Base-by-base conservation (phyloP, 2,113 vertebrate species). In the Scomber colias region DNA sequence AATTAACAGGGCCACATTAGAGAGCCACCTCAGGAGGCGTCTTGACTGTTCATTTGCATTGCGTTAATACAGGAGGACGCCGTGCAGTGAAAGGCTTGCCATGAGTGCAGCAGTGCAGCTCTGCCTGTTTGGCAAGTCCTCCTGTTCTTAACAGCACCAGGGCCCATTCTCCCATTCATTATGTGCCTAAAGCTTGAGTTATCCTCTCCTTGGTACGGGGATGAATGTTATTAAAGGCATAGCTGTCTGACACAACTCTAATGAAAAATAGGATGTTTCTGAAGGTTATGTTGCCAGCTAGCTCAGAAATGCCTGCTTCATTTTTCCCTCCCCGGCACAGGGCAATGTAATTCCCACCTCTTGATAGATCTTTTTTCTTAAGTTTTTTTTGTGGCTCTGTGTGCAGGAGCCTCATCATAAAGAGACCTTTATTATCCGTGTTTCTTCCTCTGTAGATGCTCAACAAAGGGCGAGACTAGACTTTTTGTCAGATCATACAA, bases 1-100 rank as follows among this genome's bases (percentile, higher is more conserved):
- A 97, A 97, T 98, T 98, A 98, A 97, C 96, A 97, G 93, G 93
- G 90, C 93, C 93, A 95, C 95, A 96, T 97, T 97, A 96, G 95
- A 87, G 93, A 96, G 91, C 92, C 94, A 94, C 94, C 95, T 94
- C 93, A 96, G 96, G 96, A 97, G 95, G 93, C 90, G 89, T 93
- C 95, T 35, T 92, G 94, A 95, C 95, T 96, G 93, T 95, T 96
- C 94, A 97, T 97, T 97, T 97, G 94, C 95, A 95, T 96, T 94
- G 91, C 83, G 93, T 95, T 96, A 95, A 95, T 95, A 91, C 90
- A 88, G 87, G 88, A 92, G 82, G 87, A 86, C 91, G 96, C 90
- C 92, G 92, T 92, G 93, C 95, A 92, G 95, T 94, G 94, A 96
- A 89, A 93, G 93, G 92, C 90, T 89, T 88, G 91, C 94, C 93